These are phyloP conservation scores for Emys orbicularis DNA, from an alignment of 2,797 vertebrate species.

Conservation along the genomic window DNA sequence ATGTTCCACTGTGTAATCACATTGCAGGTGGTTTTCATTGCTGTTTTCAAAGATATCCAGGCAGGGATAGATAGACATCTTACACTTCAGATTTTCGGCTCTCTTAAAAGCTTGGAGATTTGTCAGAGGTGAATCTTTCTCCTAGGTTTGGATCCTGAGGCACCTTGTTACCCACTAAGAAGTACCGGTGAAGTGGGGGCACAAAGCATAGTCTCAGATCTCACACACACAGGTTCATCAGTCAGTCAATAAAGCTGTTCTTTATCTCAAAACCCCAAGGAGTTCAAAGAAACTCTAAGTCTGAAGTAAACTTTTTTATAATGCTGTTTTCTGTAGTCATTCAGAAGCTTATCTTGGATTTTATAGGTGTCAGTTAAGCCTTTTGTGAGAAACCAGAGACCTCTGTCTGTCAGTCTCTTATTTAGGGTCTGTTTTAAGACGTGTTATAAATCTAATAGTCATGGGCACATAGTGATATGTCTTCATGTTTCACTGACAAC, in stretches of 20 bases:
- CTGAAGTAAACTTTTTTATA: not conserved
- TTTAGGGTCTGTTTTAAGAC: not conserved
- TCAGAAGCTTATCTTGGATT: not conserved
- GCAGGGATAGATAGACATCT: conserved; percentile 20
- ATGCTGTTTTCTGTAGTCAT: not conserved
- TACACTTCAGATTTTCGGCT: not conserved
- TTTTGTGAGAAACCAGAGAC: not conserved
- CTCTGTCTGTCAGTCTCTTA: not conserved
- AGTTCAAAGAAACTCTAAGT: not conserved
- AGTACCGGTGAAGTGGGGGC: not conserved
- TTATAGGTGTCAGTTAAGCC: not conserved
- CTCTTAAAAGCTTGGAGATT: conserved; percentile 28
- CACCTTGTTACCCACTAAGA: not conserved
- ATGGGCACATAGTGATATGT: not conserved
- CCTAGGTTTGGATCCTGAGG: not conserved
- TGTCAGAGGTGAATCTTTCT: not conserved
- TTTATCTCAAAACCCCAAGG: not conserved
- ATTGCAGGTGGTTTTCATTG: conserved; percentile 39
- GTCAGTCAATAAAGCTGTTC: not conserved
- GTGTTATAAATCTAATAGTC: not conserved
- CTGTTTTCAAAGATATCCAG: conserved; percentile 27
- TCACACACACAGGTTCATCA: not conserved
- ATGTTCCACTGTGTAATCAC: conserved; percentile 9
- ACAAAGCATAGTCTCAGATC: not conserved
- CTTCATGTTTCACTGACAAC: not conserved